These are phyloP conservation scores for Phrynosoma platyrhinos DNA, from an alignment of 2,113 vertebrate genomes.

Conservation along the genomic window DNA sequence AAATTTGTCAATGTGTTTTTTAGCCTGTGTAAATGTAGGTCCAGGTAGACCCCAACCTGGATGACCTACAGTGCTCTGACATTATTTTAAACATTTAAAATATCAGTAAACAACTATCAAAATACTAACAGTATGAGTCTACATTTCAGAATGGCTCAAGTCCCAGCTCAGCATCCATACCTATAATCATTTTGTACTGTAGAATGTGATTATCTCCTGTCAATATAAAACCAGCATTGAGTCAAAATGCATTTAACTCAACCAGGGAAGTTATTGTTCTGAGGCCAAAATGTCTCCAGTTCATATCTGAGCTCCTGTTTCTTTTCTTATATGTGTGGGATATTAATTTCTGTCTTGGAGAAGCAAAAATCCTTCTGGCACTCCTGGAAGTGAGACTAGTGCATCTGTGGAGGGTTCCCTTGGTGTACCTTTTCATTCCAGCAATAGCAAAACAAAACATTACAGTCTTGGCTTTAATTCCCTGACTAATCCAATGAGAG, in stretches of 20 bases:
- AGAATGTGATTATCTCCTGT: slow-evolving; percentile 45
- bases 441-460: slow-evolving; percentile 15
- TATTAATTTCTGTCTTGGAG: slow-evolving; percentile 69
- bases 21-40: background rate
- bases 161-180: slow-evolving; percentile 21
- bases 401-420: slow-evolving; percentile 41
- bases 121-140: slow-evolving; percentile 34
- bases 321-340: slow-evolving; percentile 49
- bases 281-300: slow-evolving; percentile 70
- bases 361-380: slow-evolving; percentile 45
- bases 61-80: background rate
- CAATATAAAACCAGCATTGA: slow-evolving; percentile 55
- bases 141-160: slow-evolving; percentile 18
- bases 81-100: background rate
- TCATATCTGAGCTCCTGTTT: slow-evolving; percentile 66
- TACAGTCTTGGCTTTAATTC: slow-evolving; percentile 19
- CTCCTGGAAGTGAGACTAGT: slow-evolving; percentile 45
- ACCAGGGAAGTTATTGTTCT: slow-evolving; percentile 71
- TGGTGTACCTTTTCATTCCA: slow-evolving; percentile 35
- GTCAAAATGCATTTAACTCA: slow-evolving; percentile 56
- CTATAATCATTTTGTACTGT: slow-evolving; percentile 39
- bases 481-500: background rate
- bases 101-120: slow-evolving; percentile 19
- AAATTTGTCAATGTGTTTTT: slow-evolving; percentile 3
- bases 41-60: background rate